Percentiles rank a stretch among this genome's conserved stretches.
Evolutionary conservation across 2,888 invertebrate species (phyloP).

Genomic region (Uropetala carovei): DNA sequence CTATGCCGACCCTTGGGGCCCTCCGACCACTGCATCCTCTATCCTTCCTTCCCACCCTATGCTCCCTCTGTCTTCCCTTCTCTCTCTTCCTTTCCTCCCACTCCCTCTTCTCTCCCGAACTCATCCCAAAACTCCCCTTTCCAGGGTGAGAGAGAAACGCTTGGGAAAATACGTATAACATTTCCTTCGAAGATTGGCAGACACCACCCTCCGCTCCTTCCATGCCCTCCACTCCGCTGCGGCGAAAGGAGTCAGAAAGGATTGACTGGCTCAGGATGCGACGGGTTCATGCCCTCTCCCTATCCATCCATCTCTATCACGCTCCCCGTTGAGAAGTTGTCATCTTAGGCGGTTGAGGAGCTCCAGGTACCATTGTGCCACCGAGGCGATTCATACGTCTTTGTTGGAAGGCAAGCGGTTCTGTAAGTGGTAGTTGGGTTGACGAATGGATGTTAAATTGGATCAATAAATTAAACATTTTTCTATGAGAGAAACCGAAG

Average conservation of each 20-base stretch:
- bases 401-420: not conserved
- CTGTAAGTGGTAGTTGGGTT: not conserved
- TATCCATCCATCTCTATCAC: slow-evolving; percentile 38
- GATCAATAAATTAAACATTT: slow-evolving; percentile 2
- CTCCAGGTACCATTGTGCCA: not conserved
- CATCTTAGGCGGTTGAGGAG: slow-evolving; percentile 14
- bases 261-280: slow-evolving; percentile 17
- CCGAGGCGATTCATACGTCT: no score
- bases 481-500: not conserved
- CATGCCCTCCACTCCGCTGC: not conserved
- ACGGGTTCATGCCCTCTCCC: not conserved
- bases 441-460: slow-evolving; percentile 12
- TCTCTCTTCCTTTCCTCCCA: not conserved
- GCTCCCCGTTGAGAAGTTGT: slow-evolving; percentile 5
- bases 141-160: slow-evolving; percentile 70
- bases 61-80: not conserved
- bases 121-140: no score
- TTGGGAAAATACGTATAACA: slow-evolving; percentile 39
- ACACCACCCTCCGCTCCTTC: no score
- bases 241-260: not conserved
- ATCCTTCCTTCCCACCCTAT: not conserved
- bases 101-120: not conserved
- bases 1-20: not conserved
- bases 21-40: not conserved
- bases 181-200: no score